Base-by-base conservation (phyloP, 2,797 vertebrate species). In the Propithecus perrieri region DNA sequence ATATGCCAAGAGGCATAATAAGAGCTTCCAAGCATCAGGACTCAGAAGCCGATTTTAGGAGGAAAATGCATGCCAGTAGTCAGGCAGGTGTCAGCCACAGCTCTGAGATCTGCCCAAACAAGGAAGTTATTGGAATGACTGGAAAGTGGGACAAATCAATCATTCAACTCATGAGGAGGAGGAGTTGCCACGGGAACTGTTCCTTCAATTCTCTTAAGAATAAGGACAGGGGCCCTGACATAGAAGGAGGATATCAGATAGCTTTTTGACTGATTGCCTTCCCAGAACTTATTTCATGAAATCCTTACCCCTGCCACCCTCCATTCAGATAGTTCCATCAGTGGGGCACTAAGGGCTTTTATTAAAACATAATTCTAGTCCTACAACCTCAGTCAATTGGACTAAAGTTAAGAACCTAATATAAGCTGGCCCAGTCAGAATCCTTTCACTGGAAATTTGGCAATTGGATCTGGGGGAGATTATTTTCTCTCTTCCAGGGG, bases 161-260 rank as follows among this genome's bases (percentile, higher is more conserved):
- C 69, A 72, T 59, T 85, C 57, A 53, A 61, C 15, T 85, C 50
- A 41, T 67, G 46, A 89, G 26, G 48, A 89, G 17, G 59, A 85
- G 6, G 35, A 55, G 55, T 95, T 97, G 57, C 63, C 20, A 38
- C 75, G 63, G 72, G 35, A 92, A 74, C 57, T 38, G 3, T 85
- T 71, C 69, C 24, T 81, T 18, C 38, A 83, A 20, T 89, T 92
- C 26, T 89, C 46, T 80, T 90, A 59, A 74, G 65, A 91, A 75
- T 92, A 88, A 96, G 53, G n/a, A 61, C 24, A 93, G 12, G 46
- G 46, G 71, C 46, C 28, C 85, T 96, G 57, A 86, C 85, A 50
- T 33, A 46, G 78, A 84, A 79, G 81, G 28, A 46, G 20, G 55
- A 55, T 81, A 76, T 67, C 35, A 22, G 43, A 83, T 38, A 84